phyloP scores from a whole-genome alignment of 2,797 vertebrate genomes.

The Cetoscarus ocellatus region DNA sequence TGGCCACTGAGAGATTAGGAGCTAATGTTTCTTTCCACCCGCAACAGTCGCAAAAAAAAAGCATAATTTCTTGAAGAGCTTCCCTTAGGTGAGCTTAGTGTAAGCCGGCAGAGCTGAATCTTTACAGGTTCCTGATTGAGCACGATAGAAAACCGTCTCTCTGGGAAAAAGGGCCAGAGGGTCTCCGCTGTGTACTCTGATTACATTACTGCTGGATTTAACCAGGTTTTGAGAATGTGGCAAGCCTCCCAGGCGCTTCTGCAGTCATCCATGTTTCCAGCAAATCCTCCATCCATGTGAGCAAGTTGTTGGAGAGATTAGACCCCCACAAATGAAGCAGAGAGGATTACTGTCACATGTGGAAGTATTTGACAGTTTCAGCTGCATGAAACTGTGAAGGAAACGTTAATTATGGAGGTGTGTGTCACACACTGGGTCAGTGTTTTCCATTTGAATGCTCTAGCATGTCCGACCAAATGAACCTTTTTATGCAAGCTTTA shows the following conservation, averaged over 20 bases:
- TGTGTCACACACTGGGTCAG: constrained; percentile 56
- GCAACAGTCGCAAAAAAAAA: constrained; percentile 59
- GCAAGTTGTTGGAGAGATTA: constrained; percentile 76
- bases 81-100: constrained; percentile 71
- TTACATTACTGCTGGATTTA: constrained; percentile 50
- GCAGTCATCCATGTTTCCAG: constrained; percentile 53
- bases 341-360: constrained; percentile 76
- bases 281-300: constrained; percentile 70
- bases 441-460: constrained; percentile 46
- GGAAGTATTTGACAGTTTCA: constrained; percentile 57
- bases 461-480: constrained; percentile 24
- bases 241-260: constrained; percentile 30
- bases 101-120: constrained; percentile 61
- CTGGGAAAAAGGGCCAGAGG: constrained; percentile 35
- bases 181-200: constrained; percentile 57
- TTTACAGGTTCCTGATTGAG: constrained; percentile 60
- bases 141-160: constrained; percentile 44
- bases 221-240: constrained; percentile 52
- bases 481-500: constrained; percentile 8
- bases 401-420: constrained; percentile 67
- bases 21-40: constrained; percentile 62
- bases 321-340: constrained; percentile 56
- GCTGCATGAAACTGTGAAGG: constrained; percentile 51
- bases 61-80: constrained; percentile 67
- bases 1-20: constrained; percentile 71